Percentiles rank a stretch among this genome's conserved stretches.
Evolutionary conservation across 1,140 invertebrate genomes (phyloP).

Genomic region (Acromyrmex echinatior): DNA sequence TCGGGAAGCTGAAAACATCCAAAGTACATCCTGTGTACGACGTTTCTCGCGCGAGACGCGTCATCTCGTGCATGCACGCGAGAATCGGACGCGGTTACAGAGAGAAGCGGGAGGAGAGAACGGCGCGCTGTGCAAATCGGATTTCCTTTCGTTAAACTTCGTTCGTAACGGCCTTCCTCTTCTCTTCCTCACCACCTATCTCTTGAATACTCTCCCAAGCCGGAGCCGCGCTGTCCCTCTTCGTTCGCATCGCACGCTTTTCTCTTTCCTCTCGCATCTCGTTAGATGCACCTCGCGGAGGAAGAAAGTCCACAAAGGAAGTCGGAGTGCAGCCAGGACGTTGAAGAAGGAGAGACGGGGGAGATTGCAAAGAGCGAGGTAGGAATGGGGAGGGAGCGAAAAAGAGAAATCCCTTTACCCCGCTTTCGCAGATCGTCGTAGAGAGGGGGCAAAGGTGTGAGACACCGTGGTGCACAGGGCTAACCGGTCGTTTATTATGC

Average conservation of each 20-base stretch:
- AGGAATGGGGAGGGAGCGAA: constrained; percentile 42
- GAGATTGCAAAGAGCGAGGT: constrained; percentile 60
- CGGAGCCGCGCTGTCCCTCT: constrained; percentile 40
- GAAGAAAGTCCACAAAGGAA: constrained; percentile 73
- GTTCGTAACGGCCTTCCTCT: constrained; percentile 56
- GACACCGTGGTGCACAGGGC: constrained; percentile 78
- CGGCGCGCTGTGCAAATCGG: constrained; percentile 73
- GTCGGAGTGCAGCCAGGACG: constrained; percentile 64
- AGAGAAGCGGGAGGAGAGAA: constrained; percentile 45
- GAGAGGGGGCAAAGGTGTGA: constrained; percentile 80
- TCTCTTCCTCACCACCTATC: constrained; percentile 10
- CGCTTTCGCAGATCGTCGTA: constrained; percentile 19
- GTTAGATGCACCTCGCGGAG: constrained; percentile 69
- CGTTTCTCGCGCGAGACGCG: constrained; percentile 36
- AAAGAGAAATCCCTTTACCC: constrained; percentile 44
- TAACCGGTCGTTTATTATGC: constrained; percentile 87
- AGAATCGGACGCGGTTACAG: constrained; percentile 52
- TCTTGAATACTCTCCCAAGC: constrained; percentile 21
- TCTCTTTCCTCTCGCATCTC: constrained; percentile 69
- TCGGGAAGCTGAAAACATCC: constrained; percentile 25
- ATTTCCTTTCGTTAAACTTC: constrained; percentile 82
- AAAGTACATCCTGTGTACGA: constrained; percentile 30
- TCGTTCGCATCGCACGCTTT: constrained; percentile 31
- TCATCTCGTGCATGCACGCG: constrained; percentile 45
- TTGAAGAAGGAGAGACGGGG: constrained; percentile 73